Percentiles rank a stretch among this genome's conserved stretches.
These are phyloP conservation scores for Eremophila alpestris DNA, from an alignment of 2,797 vertebrate genomes.

Conservation along the genomic window DNA sequence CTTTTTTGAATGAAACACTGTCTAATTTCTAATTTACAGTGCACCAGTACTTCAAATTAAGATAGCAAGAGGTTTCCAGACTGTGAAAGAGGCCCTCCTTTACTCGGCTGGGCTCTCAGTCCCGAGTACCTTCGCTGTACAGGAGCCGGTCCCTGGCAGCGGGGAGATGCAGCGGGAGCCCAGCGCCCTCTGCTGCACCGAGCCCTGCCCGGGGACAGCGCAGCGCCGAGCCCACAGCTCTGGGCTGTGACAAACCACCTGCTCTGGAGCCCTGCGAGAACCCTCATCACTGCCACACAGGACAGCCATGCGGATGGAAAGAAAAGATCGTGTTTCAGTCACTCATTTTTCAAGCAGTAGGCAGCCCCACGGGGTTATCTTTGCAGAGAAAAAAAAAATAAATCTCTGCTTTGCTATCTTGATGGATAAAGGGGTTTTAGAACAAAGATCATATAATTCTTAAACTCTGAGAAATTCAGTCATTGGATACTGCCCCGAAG, in stretches of 20 bases:
- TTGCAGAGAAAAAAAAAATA: not conserved
- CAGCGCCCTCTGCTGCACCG: constrained; percentile 54
- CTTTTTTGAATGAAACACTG: not conserved
- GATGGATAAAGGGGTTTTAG: not conserved
- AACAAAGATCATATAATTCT: not conserved
- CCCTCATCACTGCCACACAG: not conserved
- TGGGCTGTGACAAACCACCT: not conserved
- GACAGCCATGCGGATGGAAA: not conserved
- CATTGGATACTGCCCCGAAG: not conserved
- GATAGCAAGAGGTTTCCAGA: rapidly evolving
- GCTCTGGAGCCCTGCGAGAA: not conserved
- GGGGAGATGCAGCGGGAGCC: not conserved
- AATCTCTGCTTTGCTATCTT: not conserved
- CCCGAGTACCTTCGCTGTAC: not conserved
- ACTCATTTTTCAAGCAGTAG: not conserved
- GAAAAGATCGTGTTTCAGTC: not conserved
- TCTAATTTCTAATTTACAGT: not conserved
- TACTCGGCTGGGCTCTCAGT: not conserved
- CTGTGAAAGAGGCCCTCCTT: not conserved
- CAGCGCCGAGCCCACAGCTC: not conserved
- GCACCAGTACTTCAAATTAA: not conserved
- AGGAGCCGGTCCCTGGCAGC: too few relatives aligned
- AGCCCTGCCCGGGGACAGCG: too few relatives aligned
- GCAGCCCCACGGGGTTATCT: not conserved
- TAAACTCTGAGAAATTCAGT: not conserved